Percentiles rank a stretch among this genome's conserved stretches.
These are phyloP conservation scores for Trachops cirrhosus DNA, from an alignment of 2,797 vertebrate genomes.

Conservation along the genomic window DNA sequence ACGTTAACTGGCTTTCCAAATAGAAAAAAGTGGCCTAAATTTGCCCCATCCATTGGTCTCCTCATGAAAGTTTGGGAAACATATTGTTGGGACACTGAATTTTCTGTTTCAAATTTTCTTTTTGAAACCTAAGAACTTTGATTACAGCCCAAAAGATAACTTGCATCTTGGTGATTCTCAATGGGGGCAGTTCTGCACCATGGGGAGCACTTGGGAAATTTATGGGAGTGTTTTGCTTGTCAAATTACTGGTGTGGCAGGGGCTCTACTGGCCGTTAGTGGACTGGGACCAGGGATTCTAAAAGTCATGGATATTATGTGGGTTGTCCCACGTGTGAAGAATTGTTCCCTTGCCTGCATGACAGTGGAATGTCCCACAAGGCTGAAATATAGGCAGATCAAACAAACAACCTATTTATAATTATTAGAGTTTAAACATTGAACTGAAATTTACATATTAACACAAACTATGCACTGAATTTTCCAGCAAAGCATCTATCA, in stretches of 20 bases:
- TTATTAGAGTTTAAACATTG: not conserved
- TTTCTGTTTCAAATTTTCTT: not conserved
- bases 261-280: not conserved
- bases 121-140: not conserved
- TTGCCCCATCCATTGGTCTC: not conserved
- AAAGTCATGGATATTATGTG: not conserved
- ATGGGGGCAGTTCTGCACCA: accelerated
- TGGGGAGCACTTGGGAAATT: not conserved
- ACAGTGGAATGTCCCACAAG: not conserved
- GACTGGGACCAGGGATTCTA: not conserved
- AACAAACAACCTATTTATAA: not conserved
- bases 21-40: not conserved
- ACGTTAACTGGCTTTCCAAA: not conserved
- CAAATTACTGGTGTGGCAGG: not conserved
- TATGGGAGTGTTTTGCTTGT: not conserved
- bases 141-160: not conserved
- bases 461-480: not conserved
- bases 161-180: not conserved
- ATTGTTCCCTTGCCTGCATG: not conserved
- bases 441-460: not conserved
- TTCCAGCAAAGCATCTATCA: not conserved
- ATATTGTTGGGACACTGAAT: not conserved
- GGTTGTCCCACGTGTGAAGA: not conserved
- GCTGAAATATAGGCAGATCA: not conserved
- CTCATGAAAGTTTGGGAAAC: constrained; percentile 1